Percentiles rank a stretch among this genome's conserved stretches.
Conservation (phyloP, 2,888 invertebrate species). For the Auanema sp. region DNA sequence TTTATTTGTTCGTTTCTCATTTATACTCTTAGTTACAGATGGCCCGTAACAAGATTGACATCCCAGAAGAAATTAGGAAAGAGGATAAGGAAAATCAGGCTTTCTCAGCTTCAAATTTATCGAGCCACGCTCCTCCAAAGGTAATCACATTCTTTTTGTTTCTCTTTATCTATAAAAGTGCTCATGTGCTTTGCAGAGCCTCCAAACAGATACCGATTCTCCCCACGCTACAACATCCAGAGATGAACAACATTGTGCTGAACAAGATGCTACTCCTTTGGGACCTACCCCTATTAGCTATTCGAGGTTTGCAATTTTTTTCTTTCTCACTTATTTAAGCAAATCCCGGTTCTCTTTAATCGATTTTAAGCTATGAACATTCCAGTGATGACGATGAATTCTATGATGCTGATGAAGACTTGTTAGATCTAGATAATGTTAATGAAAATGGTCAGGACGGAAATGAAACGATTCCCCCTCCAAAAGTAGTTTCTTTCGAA, state of each 20-base stretch:
- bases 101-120: too few species aligned
- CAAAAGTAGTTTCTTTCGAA: slow-evolving; percentile 15
- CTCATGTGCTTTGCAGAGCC: too few species aligned
- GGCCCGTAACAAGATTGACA: slow-evolving; percentile 33
- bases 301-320: not conserved
- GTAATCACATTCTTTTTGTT: too few species aligned
- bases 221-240: not conserved
- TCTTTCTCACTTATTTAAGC: not conserved
- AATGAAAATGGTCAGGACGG: slow-evolving; percentile 9
- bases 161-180: too few species aligned
- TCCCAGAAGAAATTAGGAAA: slow-evolving; percentile 2
- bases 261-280: not conserved
- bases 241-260: slow-evolving; percentile 3
- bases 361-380: too few species aligned
- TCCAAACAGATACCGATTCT: too few species aligned
- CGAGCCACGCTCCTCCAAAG: too few species aligned
- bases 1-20: not conserved
- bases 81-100: slow-evolving; percentile 10
- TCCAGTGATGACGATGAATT: slow-evolving; percentile 70
- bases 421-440: slow-evolving; percentile 39
- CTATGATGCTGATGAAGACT: slow-evolving; percentile 54
- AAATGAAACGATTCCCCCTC: not conserved
- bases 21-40: slow-evolving; percentile 66
- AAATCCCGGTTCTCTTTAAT: too few species aligned
- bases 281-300: not conserved